Evolutionary conservation across 2,797 vertebrate genomes (phyloP).

Genomic region (Hozukius guyotensis): DNA sequence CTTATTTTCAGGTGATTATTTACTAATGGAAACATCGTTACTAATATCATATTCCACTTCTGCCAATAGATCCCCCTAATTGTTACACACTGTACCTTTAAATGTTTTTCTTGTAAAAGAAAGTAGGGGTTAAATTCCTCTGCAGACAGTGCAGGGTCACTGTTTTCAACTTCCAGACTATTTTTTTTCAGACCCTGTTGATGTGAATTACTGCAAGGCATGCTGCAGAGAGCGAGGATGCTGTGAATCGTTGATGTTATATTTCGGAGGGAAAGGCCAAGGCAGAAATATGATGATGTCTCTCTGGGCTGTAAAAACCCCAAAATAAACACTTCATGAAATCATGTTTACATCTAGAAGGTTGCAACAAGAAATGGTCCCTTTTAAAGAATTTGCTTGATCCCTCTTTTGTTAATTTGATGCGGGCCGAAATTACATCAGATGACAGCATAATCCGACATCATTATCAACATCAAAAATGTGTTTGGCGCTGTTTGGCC

Average conservation of each 20-base stretch:
- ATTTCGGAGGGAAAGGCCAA: conserved; percentile 31
- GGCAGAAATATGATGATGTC: conserved; percentile 24
- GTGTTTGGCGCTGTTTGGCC: conserved; percentile 57
- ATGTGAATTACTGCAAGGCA: conserved; percentile 42
- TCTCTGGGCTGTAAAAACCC: conserved; percentile 9
- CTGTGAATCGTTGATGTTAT: conserved; percentile 30
- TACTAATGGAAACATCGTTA: too few species aligned
- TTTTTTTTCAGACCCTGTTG: conserved; percentile 13
- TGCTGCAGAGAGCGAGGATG: conserved; percentile 13
- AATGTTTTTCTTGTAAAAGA: conserved; percentile 15
- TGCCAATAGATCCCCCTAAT: too few species aligned
- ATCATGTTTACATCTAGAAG: conserved; percentile 50
- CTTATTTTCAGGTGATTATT: too few species aligned
- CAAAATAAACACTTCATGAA: conserved; percentile 50
- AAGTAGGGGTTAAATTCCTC: conserved; percentile 12
- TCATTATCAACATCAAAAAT: conserved; percentile 74
- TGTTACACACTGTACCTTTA: too few species aligned
- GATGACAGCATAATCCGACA: conserved; percentile 76
- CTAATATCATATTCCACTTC: too few species aligned
- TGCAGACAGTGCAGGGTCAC: conserved; percentile 18
- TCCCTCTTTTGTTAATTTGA: conserved; percentile 74
- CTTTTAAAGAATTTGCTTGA: conserved; percentile 67
- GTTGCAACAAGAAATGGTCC: conserved; percentile 23
- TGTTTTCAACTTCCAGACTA: conserved; percentile 14
- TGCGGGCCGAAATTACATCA: conserved; percentile 71